Conservation (phyloP, 2,113 vertebrate species). For the Leptobrachium leishanense region DNA sequence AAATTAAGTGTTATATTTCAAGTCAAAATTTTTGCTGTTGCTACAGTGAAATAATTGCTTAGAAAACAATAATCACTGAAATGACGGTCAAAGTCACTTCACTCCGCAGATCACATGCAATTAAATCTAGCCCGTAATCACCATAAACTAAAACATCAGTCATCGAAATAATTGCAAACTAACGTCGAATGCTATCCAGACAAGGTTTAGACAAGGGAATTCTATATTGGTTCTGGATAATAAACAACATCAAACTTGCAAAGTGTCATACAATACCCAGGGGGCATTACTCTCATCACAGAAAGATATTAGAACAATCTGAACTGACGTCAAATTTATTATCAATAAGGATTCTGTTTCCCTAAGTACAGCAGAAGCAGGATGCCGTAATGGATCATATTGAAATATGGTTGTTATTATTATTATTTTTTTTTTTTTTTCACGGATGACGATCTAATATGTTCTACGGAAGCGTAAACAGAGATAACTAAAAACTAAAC, state of each 20-base stretch:
- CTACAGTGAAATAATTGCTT: neutral
- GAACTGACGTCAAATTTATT: neutral
- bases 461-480: too few species aligned
- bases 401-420: neutral
- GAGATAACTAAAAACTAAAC: too few species aligned
- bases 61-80: neutral
- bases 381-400: neutral
- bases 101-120: neutral
- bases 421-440: too few species aligned
- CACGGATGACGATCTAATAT: too few species aligned
- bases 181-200: neutral
- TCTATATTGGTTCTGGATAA: neutral
- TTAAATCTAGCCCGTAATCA: constrained; percentile 3
- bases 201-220: neutral
- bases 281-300: neutral
- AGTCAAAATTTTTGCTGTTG: neutral
- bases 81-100: neutral
- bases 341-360: neutral
- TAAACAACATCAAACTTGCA: neutral
- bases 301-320: neutral
- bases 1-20: neutral
- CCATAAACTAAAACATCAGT: neutral
- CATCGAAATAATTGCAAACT: neutral
- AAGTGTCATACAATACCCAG: neutral
- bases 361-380: neutral